Evolutionary conservation across 2,888 invertebrate genomes (phyloP), one percentile per base, ranked within the genome.

Genomic region (Sinhomidia bicolor): DNA sequence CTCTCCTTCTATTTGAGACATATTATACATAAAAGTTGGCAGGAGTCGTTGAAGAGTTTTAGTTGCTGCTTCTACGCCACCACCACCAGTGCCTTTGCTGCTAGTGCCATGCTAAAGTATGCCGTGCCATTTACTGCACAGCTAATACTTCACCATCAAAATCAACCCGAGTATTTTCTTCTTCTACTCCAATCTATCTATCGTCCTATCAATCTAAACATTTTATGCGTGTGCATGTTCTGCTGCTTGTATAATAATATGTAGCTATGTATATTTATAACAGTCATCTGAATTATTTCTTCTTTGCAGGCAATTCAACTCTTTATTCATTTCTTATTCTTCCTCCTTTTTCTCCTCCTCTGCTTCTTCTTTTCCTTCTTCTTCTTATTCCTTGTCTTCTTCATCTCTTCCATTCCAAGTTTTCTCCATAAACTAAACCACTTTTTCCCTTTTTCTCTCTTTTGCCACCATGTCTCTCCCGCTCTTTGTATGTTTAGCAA

Each of bases 11-110:
- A 89, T 89, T 89, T 89, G 85, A 89, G 85, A 89, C 89, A 85
- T 88, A 88, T 89, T 89, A 89, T 89, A 89, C 89, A 89, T 88
- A 88, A 88, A 84, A 89, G 89, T 89, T 89, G 89, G 89, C 88
- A 88, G 88, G 80, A 88, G 88, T 88, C 88, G 88, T 81, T 85
- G 85, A 89, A 89, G 89, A 89, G 89, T 84, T 88, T 54, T 76
- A 76, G 85, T 74, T 60, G 74, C 84, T 84, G 20, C 44, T 80
- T 23, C 41, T 20, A n/a, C n/a, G n/a, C n/a, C n/a, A n/a, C n/a
- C n/a, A 41, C 65, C 44, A 62, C 12, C 23, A 9, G 78, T 74
- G 36, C 57, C 29, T 14, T 17, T 57, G 47, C 41, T 81, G 7
- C 81, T 74, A 54, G 51, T 26, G 26, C 68, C 23, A 74, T 62